Conservation (phyloP, 2,888 invertebrate genomes). For the Cosmia pyralina region DNA sequence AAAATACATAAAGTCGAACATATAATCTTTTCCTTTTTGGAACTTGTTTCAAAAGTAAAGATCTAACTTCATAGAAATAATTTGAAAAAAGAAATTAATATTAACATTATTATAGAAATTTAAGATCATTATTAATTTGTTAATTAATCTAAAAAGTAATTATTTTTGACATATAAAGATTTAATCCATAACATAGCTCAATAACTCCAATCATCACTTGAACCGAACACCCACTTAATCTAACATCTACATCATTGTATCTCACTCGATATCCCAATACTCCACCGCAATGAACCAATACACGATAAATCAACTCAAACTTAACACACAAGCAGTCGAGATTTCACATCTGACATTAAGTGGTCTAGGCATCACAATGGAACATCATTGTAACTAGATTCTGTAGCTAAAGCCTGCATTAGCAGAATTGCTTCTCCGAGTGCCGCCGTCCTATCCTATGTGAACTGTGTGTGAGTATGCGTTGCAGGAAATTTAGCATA, state of each 20-base stretch:
- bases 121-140: not conserved
- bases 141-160: not conserved
- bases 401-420: slow-evolving; percentile 37
- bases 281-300: slow-evolving; percentile 4
- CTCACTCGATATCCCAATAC: slow-evolving; percentile 1
- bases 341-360: slow-evolving; percentile 36
- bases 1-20: no score
- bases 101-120: not conserved
- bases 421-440: slow-evolving; percentile 42
- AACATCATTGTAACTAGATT: slow-evolving; percentile 38
- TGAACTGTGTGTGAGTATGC: not conserved
- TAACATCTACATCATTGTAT: not conserved
- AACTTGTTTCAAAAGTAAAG: not conserved
- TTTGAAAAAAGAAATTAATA: not conserved
- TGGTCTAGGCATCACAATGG: slow-evolving; percentile 25
- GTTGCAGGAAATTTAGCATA: slow-evolving; percentile 6
- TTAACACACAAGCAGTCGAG: slow-evolving; percentile 17
- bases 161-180: no score
- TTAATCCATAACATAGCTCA: no score
- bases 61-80: not conserved
- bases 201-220: not conserved
- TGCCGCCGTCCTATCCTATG: not conserved
- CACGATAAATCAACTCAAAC: slow-evolving; percentile 33
- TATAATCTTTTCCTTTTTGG: no score
- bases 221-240: not conserved